phyloP scores from a whole-genome alignment of 2,797 vertebrate species.

The Pipistrellus pygmaeus region DNA sequence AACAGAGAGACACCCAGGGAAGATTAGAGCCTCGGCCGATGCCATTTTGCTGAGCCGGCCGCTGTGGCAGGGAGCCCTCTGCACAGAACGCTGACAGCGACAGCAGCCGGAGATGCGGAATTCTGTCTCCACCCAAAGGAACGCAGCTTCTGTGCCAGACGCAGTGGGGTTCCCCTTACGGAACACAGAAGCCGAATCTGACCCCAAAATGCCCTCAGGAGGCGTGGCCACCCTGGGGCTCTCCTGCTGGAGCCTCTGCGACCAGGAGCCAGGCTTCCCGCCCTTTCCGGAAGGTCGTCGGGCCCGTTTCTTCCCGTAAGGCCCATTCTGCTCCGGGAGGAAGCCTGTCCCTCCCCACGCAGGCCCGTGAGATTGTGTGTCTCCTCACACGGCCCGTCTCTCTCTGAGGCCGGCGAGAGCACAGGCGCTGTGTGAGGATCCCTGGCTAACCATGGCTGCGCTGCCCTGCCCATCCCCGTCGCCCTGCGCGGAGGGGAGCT shows the following conservation, averaged over 20 bases:
- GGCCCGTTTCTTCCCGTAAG: not conserved
- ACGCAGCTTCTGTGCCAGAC: not conserved
- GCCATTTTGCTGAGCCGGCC: not conserved
- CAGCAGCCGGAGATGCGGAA: not conserved
- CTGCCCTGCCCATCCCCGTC: not conserved
- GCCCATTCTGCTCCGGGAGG: not conserved
- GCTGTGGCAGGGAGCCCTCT: not conserved
- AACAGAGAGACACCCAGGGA: conserved; percentile 68
- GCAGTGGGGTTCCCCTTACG: not conserved
- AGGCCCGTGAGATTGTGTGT: not conserved
- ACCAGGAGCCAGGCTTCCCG: not conserved
- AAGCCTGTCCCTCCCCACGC: not conserved
- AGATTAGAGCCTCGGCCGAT: conserved; percentile 49
- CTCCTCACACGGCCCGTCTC: not conserved
- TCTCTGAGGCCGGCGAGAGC: not conserved
- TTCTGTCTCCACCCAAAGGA: not conserved
- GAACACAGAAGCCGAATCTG: not conserved
- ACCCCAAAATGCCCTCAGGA: not conserved
- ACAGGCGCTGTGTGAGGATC: not conserved
- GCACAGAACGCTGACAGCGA: not conserved
- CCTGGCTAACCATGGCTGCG: not conserved
- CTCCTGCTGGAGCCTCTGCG: not conserved
- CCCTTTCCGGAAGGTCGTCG: not conserved
- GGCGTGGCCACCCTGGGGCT: not conserved
- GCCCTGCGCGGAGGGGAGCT: conserved; percentile 37